Conservation (phyloP, 2,797 vertebrate species). For the Pseudochirops corinnae region DNA sequence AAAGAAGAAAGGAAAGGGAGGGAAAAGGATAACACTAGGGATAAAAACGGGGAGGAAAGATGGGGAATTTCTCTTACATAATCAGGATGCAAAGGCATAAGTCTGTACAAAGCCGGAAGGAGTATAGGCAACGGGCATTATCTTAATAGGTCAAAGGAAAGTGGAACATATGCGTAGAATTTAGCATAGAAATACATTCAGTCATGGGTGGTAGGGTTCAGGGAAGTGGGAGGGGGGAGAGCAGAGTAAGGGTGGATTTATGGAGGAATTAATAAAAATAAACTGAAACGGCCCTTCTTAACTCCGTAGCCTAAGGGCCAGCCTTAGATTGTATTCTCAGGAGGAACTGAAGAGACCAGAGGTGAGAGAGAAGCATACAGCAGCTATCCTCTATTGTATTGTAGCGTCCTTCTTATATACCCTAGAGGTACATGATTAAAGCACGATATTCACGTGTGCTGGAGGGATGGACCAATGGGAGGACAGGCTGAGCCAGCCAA, state of each 20-base stretch:
- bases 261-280: neutral
- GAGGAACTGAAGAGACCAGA: too few relatives aligned
- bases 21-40: neutral
- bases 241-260: neutral
- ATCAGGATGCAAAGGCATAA: neutral
- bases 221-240: neutral
- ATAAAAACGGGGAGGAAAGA: neutral
- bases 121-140: neutral
- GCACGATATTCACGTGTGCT: too few relatives aligned
- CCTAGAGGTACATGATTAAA: too few relatives aligned
- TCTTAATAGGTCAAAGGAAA: neutral
- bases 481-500: too few relatives aligned
- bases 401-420: too few relatives aligned
- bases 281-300: too few relatives aligned
- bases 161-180: neutral
- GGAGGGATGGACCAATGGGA: too few relatives aligned
- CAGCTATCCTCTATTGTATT: too few relatives aligned
- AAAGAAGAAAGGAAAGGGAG: neutral
- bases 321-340: too few relatives aligned
- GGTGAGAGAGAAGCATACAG: too few relatives aligned
- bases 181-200: neutral
- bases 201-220: neutral
- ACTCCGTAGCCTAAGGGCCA: too few relatives aligned
- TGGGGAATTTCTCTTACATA: neutral
- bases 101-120: neutral